Evolutionary conservation across 2,888 invertebrate genomes (phyloP).

Genomic region (Eristalis arbustorum): DNA sequence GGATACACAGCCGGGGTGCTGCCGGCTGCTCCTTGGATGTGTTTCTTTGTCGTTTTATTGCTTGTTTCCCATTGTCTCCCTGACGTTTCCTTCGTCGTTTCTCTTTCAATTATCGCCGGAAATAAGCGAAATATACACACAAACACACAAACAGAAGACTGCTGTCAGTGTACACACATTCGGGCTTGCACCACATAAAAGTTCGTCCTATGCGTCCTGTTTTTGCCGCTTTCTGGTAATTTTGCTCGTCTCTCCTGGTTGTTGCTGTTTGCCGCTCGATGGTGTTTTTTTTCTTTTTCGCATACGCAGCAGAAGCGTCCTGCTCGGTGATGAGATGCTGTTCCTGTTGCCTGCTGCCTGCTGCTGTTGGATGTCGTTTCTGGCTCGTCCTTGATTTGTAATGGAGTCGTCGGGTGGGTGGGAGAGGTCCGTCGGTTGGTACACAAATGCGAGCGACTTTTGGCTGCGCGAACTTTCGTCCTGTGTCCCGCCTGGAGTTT

Average conservation of each 20-base stretch:
- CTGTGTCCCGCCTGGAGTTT: constrained; percentile 22
- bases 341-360: background rate
- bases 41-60: constrained; percentile 53
- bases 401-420: constrained; percentile 10
- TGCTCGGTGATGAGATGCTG: background rate
- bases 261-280: constrained; percentile 2
- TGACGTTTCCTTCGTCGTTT: constrained; percentile 40
- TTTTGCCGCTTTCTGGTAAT: background rate
- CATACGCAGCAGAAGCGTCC: constrained; percentile 45
- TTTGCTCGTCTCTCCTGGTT: background rate
- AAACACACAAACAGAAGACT: too few relatives aligned
- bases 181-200: constrained; percentile 30
- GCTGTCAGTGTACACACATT: constrained; percentile 1
- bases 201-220: constrained; percentile 2
- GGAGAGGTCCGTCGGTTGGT: constrained; percentile 21
- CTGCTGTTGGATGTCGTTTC: background rate
- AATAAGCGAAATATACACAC: constrained; percentile 27
- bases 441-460: constrained; percentile 49
- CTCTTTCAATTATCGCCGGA: constrained; percentile 61
- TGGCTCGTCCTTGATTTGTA: constrained; percentile 47
- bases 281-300: constrained; percentile 36
- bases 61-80: constrained; percentile 53
- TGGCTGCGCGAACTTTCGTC: constrained; percentile 1
- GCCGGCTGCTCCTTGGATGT: constrained; percentile 35
- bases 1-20: constrained; percentile 22